phyloP scores from a whole-genome alignment of 2,888 invertebrate genomes.

The Cataglyphis livida region DNA sequence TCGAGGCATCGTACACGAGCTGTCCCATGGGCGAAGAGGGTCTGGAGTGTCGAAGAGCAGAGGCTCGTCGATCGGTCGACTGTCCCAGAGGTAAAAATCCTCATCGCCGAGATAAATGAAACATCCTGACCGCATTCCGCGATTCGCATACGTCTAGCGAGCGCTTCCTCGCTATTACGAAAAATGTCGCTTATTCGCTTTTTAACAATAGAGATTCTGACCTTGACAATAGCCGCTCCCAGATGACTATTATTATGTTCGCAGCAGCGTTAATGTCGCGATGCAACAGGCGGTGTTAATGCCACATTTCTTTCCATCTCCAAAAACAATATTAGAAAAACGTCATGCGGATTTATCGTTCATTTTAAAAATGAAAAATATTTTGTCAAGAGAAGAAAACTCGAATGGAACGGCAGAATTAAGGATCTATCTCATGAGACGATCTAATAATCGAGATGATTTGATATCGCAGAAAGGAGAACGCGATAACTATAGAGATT shows the following conservation, averaged over 20 bases:
- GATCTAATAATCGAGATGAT: neutral
- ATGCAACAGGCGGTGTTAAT: slow-evolving; percentile 14
- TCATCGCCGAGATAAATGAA: neutral
- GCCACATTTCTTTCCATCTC: neutral
- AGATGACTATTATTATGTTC: slow-evolving; percentile 55
- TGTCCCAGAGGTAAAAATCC: slow-evolving; percentile 83
- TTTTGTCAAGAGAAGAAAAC: neutral
- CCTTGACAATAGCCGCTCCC: slow-evolving; percentile 78
- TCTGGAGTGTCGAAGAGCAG: slow-evolving; percentile 84
- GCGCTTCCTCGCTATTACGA: slow-evolving; percentile 42
- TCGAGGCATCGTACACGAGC: slow-evolving; percentile 78
- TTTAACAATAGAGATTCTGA: slow-evolving; percentile 64
- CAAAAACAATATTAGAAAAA: neutral
- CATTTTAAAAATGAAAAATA: neutral
- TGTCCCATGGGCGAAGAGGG: slow-evolving; percentile 85
- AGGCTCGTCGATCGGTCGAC: slow-evolving; percentile 84
- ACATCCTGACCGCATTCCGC: slow-evolving; percentile 10
- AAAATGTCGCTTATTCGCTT: slow-evolving; percentile 50
- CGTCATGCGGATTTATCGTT: neutral
- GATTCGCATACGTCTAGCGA: slow-evolving; percentile 7
- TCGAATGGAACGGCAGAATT: neutral
- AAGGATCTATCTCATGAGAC: neutral
- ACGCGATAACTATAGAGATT: neutral
- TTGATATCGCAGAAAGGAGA: slow-evolving; percentile 17
- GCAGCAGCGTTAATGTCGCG: slow-evolving; percentile 45